Percentiles rank a stretch among this genome's conserved stretches.
Evolutionary conservation across 1,140 invertebrate species (phyloP).

Genomic region (Lepeophtheirus salmonis): DNA sequence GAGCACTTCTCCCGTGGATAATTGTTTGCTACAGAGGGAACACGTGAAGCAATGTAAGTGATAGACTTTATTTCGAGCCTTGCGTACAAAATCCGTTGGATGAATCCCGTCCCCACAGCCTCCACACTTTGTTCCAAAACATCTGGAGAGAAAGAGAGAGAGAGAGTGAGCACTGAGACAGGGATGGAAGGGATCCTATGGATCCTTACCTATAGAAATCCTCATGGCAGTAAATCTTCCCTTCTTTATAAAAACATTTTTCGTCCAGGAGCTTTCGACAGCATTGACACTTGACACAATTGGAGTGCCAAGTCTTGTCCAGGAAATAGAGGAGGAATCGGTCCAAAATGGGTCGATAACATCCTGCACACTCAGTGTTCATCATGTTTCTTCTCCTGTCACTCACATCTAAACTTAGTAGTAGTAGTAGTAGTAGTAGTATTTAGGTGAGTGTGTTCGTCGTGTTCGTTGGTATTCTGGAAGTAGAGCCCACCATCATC

Average conservation of each 20-base stretch:
- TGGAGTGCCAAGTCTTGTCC: conserved; percentile 83
- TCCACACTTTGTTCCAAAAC: conserved; percentile 89
- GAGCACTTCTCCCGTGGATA: conserved; percentile 89
- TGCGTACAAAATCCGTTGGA: conserved; percentile 80
- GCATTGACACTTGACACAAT: conserved; percentile 66
- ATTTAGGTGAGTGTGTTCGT: no score
- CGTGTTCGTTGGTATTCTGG: no score
- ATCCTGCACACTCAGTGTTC: conserved; percentile 89
- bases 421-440: no score
- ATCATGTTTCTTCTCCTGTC: conserved; percentile 31
- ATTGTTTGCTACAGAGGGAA: conserved; percentile 48
- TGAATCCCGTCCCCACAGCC: conserved; percentile 90
- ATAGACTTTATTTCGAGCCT: conserved; percentile 85
- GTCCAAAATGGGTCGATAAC: conserved; percentile 85
- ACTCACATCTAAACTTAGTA: no score
- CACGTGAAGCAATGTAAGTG: conserved; percentile 96
- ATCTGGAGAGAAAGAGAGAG: conserved; percentile 37
- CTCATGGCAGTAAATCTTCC: conserved; percentile 89
- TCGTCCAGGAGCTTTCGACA: conserved; percentile 42
- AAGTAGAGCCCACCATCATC: no score
- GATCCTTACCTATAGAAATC: conserved; percentile 95
- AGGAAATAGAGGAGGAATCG: conserved; percentile 87
- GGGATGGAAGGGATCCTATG: neutral
- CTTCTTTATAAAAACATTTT: conserved; percentile 89
- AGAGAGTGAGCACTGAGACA: no score